Base-by-base conservation (phyloP, 92 coral and sea anemone species). In the Palythoa grandis region DNA sequence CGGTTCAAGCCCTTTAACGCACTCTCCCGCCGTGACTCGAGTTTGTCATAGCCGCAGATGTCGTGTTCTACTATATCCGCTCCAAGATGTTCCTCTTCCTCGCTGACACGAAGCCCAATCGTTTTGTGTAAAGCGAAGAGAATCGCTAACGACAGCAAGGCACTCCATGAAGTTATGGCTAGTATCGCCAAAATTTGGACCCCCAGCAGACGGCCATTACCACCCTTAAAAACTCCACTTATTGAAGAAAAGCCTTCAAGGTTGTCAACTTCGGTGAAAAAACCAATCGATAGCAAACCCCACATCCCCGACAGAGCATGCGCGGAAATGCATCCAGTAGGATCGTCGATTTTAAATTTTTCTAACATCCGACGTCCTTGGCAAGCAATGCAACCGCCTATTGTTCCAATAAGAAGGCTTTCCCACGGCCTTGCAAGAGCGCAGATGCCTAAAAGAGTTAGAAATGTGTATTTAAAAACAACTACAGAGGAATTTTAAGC, bases 361-460 rank as follows among this genome's bases (percentile, higher is more conserved):
- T 69, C 76, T 63, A 92, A 82, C 58, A 91, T 57, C 29, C 85
- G 86, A 53, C 94, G 91, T 37, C 95, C 90, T 50, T 90, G 52
- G 77, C 98, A 92, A 5, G 95, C 94, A 72, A 93, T 88, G 70
- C 88, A 61, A 35, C 98, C 92, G 13, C 95, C 98, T 52, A 94
- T 70, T 17, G 90, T 52, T 25, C 98, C 98, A 11, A 94, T 94
- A 13, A 94, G 56, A 16, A 94, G 89, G 52, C 95, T 90, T 78
- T 94, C 98, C 98, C 98, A 94, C 14, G 98, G 98, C 15, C 91
- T 88, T 7, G 98, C 94, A 1, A 94, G 86, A 2, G 98, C 93
- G n/a, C 98, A 94, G 78, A 94, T 92, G 11, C 95, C 95, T 92
- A 72, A 53, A 17, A 70, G 12, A 53, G 24, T 19, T 17, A 63